Percentiles rank a stretch among this genome's conserved stretches.
Conservation (phyloP, 2,113 vertebrate genomes). For the Crypturellus undulatus region DNA sequence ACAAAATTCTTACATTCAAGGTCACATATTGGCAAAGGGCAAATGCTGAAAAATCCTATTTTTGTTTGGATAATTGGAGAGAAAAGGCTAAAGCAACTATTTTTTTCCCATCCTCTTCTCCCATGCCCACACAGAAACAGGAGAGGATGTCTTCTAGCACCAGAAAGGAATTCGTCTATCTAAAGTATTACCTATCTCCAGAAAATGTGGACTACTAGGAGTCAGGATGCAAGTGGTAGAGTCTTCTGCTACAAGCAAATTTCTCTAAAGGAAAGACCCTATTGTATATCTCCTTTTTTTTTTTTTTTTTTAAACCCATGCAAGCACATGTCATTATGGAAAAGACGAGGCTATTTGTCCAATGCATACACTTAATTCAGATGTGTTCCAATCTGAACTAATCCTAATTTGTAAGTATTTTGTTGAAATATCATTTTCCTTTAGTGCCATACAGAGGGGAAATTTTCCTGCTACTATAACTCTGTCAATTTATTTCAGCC, state of each 20-base stretch:
- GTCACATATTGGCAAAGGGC: not conserved
- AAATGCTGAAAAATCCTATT: not conserved
- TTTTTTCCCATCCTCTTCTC: too few relatives aligned
- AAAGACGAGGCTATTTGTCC: not conserved
- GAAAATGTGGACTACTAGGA: not conserved
- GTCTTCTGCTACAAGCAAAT: not conserved
- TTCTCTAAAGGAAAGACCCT: not conserved
- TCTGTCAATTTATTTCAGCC: not conserved
- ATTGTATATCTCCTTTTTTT: not conserved
- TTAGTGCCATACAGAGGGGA: not conserved
- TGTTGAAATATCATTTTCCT: slow-evolving; percentile 40
- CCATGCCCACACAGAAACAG: not conserved
- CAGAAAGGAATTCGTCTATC: not conserved
- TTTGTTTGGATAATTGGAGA: not conserved
- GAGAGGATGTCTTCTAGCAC: not conserved
- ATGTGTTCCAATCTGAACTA: not conserved
- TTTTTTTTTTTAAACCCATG: not conserved
- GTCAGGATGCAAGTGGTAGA: not conserved
- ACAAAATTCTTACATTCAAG: not conserved
- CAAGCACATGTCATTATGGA: not conserved
- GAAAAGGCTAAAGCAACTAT: not conserved
- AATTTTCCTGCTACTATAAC: not conserved
- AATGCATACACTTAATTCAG: not conserved
- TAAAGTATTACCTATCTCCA: not conserved
- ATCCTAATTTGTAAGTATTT: slow-evolving; percentile 2